phyloP scores from a whole-genome alignment of 2,888 invertebrate genomes.

The Chalcis sispes region DNA sequence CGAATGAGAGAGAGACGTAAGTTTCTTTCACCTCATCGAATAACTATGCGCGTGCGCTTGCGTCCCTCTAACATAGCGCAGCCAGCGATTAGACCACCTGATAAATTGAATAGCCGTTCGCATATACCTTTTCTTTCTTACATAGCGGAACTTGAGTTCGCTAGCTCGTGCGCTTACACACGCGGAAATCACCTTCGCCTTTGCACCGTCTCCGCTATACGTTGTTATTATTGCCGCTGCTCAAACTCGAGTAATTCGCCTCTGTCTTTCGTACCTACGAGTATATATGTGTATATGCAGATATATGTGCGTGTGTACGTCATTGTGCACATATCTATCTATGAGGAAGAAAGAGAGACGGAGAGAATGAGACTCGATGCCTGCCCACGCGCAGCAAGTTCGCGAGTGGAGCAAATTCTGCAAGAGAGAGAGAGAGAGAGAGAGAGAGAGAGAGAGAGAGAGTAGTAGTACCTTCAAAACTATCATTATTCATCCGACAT shows the following conservation, averaged over 20 bases:
- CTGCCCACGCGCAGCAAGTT: constrained; percentile 33
- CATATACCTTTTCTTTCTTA: constrained; percentile 28
- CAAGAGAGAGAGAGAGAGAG: no score
- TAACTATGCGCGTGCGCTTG: no score
- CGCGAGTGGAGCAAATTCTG: no score
- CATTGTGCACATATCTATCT: no score
- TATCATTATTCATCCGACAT: constrained; percentile 41
- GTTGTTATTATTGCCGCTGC: no score
- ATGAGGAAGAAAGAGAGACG: no score
- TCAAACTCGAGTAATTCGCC: constrained; percentile 45
- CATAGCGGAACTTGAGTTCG: constrained; percentile 50
- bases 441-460: no score
- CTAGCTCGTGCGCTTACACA: constrained; percentile 14
- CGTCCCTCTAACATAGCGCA: constrained; percentile 4
- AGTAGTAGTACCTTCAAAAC: constrained; percentile 20
- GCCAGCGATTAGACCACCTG: constrained; percentile 59
- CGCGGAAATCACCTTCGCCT: constrained; percentile 31
- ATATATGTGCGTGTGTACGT: no score
- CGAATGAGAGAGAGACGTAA: no score
- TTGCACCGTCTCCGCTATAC: no score
- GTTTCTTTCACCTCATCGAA: constrained; percentile 35
- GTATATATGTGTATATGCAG: background rate
- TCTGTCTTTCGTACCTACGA: background rate
- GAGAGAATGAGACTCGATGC: no score
- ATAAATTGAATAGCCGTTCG: constrained; percentile 42